Base-by-base conservation (phyloP, 2,113 vertebrate species). In the Carassius auratus region DNA sequence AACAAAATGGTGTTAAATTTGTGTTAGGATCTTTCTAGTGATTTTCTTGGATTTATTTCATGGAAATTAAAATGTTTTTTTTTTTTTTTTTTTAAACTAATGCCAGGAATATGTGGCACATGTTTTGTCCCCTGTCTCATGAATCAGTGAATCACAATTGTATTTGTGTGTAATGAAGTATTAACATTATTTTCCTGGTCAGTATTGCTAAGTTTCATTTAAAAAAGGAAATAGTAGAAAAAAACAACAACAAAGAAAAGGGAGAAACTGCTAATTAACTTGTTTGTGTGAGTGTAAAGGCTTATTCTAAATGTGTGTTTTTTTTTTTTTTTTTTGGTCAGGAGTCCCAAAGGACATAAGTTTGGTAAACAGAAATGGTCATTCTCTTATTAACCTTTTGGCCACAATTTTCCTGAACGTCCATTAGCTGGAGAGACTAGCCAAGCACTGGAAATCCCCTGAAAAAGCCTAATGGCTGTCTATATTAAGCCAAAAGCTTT, bases 371-470 rank as follows among this genome's bases (percentile, higher is more conserved):
- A 90, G 17, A 30, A 83, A 86, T 66, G 84, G 69, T 76, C 71
- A 73, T 88, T 82, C 36, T 50, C 84, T 84, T 83, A 86, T 77
- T 87, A 87, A 89, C 87, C 81, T 87, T 62, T 78, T 87, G 81
- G 75, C 86, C 81, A 59, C 73, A 86, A 76, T 45, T 85, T 77
- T 83, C 75, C 87, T 84, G 19, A 85, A 81, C 64, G 66, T 55
- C 36, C 61, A 64, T 83, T 50, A 74, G 69, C 79, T 75, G 62
- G 52, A 75, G 66, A 76, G 74, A 59, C 79, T 50, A 73, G 68
- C 83, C 85, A 84, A 86, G 52, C 81, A 50, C 50, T 71, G 78
- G 85, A 75, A 86, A 87, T 79, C 86, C 74, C 88, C 77, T 12
- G n/a, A 64, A 86, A 36, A 86, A 42, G 42, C 75, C 50, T 57